Evolutionary conservation across 2,113 vertebrate genomes (phyloP).

Genomic region (Sander lucioperca): DNA sequence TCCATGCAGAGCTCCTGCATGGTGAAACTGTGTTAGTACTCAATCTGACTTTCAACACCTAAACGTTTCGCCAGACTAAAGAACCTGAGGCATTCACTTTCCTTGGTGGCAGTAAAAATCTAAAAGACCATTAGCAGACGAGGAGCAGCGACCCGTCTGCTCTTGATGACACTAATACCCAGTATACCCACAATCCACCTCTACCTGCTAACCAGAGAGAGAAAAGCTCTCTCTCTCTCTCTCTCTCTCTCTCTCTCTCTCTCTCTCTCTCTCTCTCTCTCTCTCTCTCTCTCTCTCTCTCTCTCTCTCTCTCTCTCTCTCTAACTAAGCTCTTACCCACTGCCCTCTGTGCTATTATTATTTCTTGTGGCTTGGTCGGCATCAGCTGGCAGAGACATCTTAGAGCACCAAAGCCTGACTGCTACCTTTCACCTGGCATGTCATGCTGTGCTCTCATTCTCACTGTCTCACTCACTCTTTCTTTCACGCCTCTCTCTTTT

Average conservation of each 20-base stretch:
- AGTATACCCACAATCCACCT: conserved; percentile 61
- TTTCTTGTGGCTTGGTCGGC: conserved; percentile 64
- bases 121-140: conserved; percentile 47
- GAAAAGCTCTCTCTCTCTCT: conserved; percentile 33
- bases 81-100: conserved; percentile 26
- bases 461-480: conserved; percentile 21
- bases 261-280: conserved; percentile 34
- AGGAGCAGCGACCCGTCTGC: conserved; percentile 40
- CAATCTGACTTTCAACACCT: conserved; percentile 10
- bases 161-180: conserved; percentile 63
- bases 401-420: conserved; percentile 66
- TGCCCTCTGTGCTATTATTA: conserved; percentile 70
- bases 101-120: conserved; percentile 43
- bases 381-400: conserved; percentile 71
- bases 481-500: conserved; percentile 15
- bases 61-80: conserved; percentile 24
- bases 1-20: conserved; percentile 9
- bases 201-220: conserved; percentile 66
- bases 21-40: conserved; percentile 23
- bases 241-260: conserved; percentile 35
- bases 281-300: conserved; percentile 39
- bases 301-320: conserved; percentile 31
- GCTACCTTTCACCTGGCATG: conserved; percentile 72
- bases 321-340: conserved; percentile 62
- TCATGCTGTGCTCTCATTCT: conserved; percentile 53